Percentiles rank a stretch among this genome's conserved stretches.
Conservation (phyloP, 2,113 vertebrate species). For the Thryonomys swinderianus region DNA sequence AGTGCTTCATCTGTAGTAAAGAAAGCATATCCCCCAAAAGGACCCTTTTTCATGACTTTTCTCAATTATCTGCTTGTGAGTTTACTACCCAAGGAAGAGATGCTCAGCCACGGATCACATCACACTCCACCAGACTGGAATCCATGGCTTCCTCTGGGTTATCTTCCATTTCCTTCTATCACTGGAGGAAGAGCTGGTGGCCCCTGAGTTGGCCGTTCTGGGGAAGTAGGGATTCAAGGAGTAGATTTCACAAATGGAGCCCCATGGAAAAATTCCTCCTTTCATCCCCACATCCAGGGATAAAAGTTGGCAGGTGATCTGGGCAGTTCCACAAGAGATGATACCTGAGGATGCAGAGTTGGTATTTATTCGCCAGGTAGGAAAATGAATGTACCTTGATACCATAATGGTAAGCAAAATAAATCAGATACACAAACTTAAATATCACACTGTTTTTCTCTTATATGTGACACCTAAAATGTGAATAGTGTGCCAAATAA, state of each 20-base stretch:
- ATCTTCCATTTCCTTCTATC: not conserved
- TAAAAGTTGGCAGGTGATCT: not conserved
- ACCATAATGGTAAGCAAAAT: not conserved
- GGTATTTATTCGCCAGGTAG: not conserved
- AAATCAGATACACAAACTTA: not conserved
- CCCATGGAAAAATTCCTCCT: not conserved
- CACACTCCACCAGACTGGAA: not conserved
- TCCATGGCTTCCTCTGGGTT: not conserved
- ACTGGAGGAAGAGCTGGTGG: too few species aligned
- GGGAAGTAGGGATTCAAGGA: not conserved
- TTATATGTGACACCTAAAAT: not conserved
- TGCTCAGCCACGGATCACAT: not conserved
- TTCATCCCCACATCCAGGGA: not conserved
- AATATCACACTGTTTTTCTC: not conserved
- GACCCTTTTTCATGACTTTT: not conserved
- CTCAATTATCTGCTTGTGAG: not conserved
- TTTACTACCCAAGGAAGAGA: not conserved
- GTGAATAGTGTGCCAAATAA: not conserved
- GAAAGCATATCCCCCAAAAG: not conserved
- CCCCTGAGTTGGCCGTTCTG: not conserved
- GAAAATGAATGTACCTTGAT: not conserved
- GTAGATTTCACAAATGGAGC: not conserved
- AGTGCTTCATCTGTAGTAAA: not conserved
- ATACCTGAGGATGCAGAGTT: not conserved
- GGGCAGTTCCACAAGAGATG: not conserved